Evolutionary conservation across 1,140 invertebrate species (phyloP).

Genomic region (Drosophila sp.): DNA sequence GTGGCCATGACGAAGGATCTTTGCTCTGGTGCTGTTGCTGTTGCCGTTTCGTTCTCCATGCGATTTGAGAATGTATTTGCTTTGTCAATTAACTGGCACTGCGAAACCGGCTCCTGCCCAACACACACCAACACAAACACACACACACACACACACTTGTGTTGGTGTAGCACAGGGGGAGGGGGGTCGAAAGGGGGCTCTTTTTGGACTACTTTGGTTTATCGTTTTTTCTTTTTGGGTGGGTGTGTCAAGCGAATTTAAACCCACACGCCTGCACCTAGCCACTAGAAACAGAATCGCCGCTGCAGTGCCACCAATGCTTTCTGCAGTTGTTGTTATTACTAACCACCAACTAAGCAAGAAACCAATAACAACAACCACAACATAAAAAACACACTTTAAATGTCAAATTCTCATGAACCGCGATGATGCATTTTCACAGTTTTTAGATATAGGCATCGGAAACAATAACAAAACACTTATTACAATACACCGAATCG

Average conservation of each 20-base stretch:
- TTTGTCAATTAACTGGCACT: slow-evolving; percentile 72
- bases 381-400: slow-evolving; percentile 5
- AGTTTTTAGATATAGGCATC: slow-evolving; percentile 8
- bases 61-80: slow-evolving; percentile 45
- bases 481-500: slow-evolving; percentile 2
- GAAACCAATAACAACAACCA: slow-evolving; percentile 9
- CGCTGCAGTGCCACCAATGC: slow-evolving; percentile 26
- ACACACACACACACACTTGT: slow-evolving; percentile 22
- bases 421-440: slow-evolving; percentile 41
- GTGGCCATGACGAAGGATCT: slow-evolving; percentile 30
- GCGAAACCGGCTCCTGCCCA: slow-evolving; percentile 57
- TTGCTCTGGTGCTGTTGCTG: slow-evolving; percentile 28
- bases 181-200: background rate
- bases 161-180: slow-evolving; percentile 1
- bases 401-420: slow-evolving; percentile 80
- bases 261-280: slow-evolving; percentile 49
- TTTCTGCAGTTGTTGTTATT: slow-evolving; percentile 29
- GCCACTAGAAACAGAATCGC: background rate
- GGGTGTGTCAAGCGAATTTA: slow-evolving; percentile 68
- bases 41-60: slow-evolving; percentile 24
- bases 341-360: slow-evolving; percentile 25
- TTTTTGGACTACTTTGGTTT: slow-evolving; percentile 52
- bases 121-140: slow-evolving; percentile 22
- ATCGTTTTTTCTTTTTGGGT: slow-evolving; percentile 37
- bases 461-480: slow-evolving; percentile 6